Evolutionary conservation across 2,888 invertebrate genomes (phyloP).

Genomic region (Incurvaria masculella): DNA sequence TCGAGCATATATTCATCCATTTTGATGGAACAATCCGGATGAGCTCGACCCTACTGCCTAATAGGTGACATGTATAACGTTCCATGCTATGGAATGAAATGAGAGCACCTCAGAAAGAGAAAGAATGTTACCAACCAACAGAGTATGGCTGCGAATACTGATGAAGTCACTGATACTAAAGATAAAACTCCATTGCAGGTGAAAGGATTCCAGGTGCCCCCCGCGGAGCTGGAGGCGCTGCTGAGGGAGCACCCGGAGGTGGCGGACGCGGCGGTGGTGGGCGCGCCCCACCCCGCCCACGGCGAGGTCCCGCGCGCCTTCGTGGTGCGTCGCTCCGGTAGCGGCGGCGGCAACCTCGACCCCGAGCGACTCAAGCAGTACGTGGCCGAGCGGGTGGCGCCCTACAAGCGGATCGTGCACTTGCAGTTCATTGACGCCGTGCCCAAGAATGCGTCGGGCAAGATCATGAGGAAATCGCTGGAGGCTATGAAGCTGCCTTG

Average conservation of each 20-base stretch:
- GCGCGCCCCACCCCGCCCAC: conserved; percentile 61
- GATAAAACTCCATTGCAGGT: conserved; percentile 34
- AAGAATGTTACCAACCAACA: background rate
- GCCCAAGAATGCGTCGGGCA: conserved; percentile 75
- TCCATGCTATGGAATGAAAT: background rate
- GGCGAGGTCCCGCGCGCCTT: conserved; percentile 80
- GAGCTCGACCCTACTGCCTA: background rate
- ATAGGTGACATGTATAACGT: background rate
- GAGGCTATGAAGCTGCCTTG: conserved; percentile 17
- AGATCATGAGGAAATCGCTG: conserved; percentile 66
- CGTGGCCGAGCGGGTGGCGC: conserved; percentile 65
- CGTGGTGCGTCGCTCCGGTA: conserved; percentile 54
- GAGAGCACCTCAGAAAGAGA: background rate
- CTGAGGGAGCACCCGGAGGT: conserved; percentile 70
- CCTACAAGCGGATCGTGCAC: conserved; percentile 71
- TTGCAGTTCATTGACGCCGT: conserved; percentile 64
- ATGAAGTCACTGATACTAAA: background rate
- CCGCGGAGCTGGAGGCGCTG: conserved; percentile 80
- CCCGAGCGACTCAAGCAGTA: conserved; percentile 59
- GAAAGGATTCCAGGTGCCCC: conserved; percentile 75
- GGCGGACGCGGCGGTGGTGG: conserved; percentile 79
- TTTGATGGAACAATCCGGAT: background rate
- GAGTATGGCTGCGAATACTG: background rate
- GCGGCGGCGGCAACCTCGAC: conserved; percentile 31
- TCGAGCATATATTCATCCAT: background rate